Evolutionary conservation across 1,140 invertebrate genomes (phyloP), one percentile per base, ranked within the genome.

Genomic region (Sminthurinus signatus): DNA sequence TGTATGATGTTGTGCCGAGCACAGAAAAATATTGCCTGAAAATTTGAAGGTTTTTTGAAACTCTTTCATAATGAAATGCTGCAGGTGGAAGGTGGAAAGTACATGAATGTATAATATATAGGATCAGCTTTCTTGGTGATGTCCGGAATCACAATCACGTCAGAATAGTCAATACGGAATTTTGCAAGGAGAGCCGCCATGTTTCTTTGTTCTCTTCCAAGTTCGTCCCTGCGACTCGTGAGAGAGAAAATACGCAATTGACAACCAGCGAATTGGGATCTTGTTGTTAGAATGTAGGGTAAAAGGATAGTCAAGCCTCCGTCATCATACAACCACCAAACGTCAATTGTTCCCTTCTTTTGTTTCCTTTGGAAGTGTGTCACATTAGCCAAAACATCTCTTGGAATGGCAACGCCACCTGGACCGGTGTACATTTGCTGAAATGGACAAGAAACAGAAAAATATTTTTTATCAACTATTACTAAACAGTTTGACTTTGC

Each of bases 311-410:
- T 96, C 21, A 96, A 79, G 62, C 86, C 86, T 88, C 62, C 62
- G 27, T 64, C 62, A 25, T 64, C 93, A 76, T 96, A 98, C 0
- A 98, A 78, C 95, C 95, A 98, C 93, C 94, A 98, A 5, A 98
- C 94, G 78, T 98, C 94, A 71, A 98, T 93, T 2, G 88, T 88
- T 25, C 88, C 88, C 70, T 86, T 85, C 67, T 86, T 84, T 65
- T 86, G 85, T 70, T 88, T 87, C 64, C 81, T 80, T 67, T 74
- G 75, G 67, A 78, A 78, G 55, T 67, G 67, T 2, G 84, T 86
- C 29, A 88, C 76, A 43, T 82, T 82, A 69, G 83, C 81, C 15
- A 88, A 76, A 15, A 87, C 78, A 51, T 86, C 80, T 71, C 84
- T 84, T 17, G 84, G 76, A 28, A 84, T 70, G 51, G 81, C 79